Base-by-base conservation (phyloP, 2,113 vertebrate genomes). In the Alethe diademata region DNA sequence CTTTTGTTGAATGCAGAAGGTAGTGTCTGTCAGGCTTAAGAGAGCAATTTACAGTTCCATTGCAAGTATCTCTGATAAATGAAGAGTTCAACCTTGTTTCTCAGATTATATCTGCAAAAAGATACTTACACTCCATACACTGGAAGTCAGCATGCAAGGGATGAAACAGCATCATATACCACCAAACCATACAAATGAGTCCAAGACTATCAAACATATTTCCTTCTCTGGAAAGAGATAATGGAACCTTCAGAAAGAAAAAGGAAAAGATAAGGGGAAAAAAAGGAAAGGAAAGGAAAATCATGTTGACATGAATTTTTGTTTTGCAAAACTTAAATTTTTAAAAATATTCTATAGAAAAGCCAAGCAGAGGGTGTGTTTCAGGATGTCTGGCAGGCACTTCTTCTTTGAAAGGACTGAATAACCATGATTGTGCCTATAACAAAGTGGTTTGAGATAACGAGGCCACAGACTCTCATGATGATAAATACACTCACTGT, bases 81-180 rank as follows among this genome's bases (percentile, higher is more conserved):
- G 26, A 73, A 56, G 35, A 45, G 73, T 70, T 75, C 64, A 86
- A 62, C 28, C 3, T 45, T 19, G 2, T 78, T 79, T 58, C 36
- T 83, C 51, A 64, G 16, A 23, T 33, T 73, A 9, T 35, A 38
- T 38, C 66, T 91, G 14, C 31, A 76, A 90, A 96, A 78, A 15
- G 12, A 31, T 91, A 96, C 96, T 95, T 93, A 97, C 97, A 18
- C 3, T 29, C 45, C 6, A 1, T 54, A 35, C 85, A 73, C 15
- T 78, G 53, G 43, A 82, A 35, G 19, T 82, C 74, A 90, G 83
- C 88, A 38, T 60, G 35, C 58, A 79, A 28, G 23, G 20, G n/a
- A 40, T 56, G 51, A 88, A 62, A 84, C 2, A 92, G 20, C 45
- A 72, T 61, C 54, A 73, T 22, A 28, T 4, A 51, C 24, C 91